Percentiles rank a stretch among this genome's conserved stretches.
Conservation (phyloP, 2,797 vertebrate species). For the Enteromius viviparus region DNA sequence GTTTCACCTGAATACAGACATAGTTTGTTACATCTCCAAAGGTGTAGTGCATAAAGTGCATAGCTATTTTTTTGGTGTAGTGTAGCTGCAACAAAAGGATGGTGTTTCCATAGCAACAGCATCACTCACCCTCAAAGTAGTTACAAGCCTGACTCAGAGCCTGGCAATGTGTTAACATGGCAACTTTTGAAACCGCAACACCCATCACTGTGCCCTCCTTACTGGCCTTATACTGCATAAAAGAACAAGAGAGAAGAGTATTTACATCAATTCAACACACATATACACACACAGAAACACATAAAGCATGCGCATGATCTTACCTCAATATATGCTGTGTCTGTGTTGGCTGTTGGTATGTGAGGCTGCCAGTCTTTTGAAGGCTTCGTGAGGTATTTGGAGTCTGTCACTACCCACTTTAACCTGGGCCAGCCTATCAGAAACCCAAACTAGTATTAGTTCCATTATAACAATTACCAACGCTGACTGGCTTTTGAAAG, state of each 20-base stretch:
- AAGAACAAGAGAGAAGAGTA: not conserved
- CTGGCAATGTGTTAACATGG: slow-evolving; percentile 96
- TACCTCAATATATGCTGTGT: slow-evolving; percentile 96
- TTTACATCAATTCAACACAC: not conserved
- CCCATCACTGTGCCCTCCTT: slow-evolving; percentile 98
- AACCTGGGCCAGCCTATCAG: slow-evolving; percentile 92
- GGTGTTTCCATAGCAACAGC: slow-evolving; percentile 30
- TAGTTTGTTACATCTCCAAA: slow-evolving; percentile 27
- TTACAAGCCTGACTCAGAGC: slow-evolving; percentile 96
- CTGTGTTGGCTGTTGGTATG: slow-evolving; percentile 92
- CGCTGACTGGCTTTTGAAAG: not conserved
- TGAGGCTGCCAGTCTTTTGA: slow-evolving; percentile 99
- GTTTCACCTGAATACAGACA: slow-evolving; percentile 84
- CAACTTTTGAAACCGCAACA: slow-evolving; percentile 94
- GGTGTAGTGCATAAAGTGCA: not conserved
- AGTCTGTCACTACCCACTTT: slow-evolving; percentile 98
- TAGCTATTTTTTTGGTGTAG: not conserved
- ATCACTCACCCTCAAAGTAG: slow-evolving; percentile 92
- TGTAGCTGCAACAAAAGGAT: slow-evolving; percentile 17
- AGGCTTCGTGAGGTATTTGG: slow-evolving; percentile 97
- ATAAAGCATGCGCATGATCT: slow-evolving; percentile 33
- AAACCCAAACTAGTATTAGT: slow-evolving; percentile 21
- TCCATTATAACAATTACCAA: not conserved
- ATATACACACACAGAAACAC: not conserved
- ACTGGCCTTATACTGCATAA: slow-evolving; percentile 91